phyloP scores from a whole-genome alignment of 1,140 invertebrate species.

The Matsumurasca onukii region DNA sequence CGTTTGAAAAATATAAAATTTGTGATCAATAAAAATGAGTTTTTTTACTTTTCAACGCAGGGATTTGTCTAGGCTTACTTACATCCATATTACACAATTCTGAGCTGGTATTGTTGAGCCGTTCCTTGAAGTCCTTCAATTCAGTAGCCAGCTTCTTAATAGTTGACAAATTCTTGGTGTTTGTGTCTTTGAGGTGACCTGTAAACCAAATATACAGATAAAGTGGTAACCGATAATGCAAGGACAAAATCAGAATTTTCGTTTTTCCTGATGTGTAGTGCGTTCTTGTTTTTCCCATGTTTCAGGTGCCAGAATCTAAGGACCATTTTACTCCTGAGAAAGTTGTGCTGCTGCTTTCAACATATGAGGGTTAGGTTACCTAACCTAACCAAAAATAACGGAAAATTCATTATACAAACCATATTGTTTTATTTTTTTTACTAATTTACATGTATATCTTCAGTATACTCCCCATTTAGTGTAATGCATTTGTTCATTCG shows the following conservation, averaged over 20 bases:
- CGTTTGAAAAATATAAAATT: background rate
- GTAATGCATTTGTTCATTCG: no score
- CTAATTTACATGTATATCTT: no score
- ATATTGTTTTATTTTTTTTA: no score
- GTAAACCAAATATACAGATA: background rate
- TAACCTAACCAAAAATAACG: background rate
- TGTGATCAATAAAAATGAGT: slow-evolving; percentile 1
- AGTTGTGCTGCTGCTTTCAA: background rate
- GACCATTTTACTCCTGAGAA: background rate
- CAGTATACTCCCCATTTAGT: no score
- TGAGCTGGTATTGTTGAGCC: slow-evolving; percentile 55
- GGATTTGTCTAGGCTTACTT: slow-evolving; percentile 40
- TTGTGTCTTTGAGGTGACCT: slow-evolving; percentile 7
- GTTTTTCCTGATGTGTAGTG: no score
- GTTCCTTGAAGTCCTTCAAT: slow-evolving; percentile 58
- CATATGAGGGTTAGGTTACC: background rate
- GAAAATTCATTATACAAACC: no score
- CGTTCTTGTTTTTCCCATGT: background rate
- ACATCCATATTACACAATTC: slow-evolving; percentile 56
- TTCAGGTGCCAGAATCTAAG: background rate
- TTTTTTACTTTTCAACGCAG: background rate
- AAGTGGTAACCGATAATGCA: background rate
- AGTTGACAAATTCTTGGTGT: background rate
- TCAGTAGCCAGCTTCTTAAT: slow-evolving; percentile 58
- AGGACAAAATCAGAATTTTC: no score